phyloP scores from a whole-genome alignment of 2,797 vertebrate genomes.

The Mus caroli region DNA sequence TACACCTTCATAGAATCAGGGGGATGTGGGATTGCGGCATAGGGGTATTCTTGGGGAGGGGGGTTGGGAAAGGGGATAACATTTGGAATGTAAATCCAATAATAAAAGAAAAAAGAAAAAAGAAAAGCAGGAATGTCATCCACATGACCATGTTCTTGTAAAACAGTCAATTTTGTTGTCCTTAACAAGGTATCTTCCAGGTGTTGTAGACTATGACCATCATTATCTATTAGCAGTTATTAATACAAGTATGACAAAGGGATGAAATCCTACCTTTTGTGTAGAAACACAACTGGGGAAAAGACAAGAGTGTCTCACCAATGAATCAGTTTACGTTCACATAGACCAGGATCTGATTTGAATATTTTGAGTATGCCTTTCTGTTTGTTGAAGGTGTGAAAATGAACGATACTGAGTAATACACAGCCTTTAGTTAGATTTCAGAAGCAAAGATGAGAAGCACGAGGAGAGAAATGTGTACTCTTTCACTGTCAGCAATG shows the following conservation, averaged over 20 bases:
- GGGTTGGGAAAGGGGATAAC: no score
- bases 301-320: conserved; percentile 6
- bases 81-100: no score
- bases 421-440: conserved; percentile 14
- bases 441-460: conserved; percentile 29
- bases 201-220: neutral
- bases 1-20: no score
- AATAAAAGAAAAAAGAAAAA: neutral
- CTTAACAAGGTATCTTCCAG: neutral
- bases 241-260: neutral
- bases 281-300: neutral
- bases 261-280: neutral
- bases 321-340: conserved; percentile 37
- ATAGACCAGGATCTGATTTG: neutral
- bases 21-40: no score
- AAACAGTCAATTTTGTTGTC: neutral
- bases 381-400: conserved; percentile 47
- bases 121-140: neutral
- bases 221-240: conserved; percentile 11
- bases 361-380: conserved; percentile 62
- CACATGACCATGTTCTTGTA: conserved; percentile 9
- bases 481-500: neutral
- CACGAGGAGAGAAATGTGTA: neutral
- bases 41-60: no score
- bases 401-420: conserved; percentile 29